phyloP scores from a whole-genome alignment of 2,797 vertebrate genomes.

The Fistularia commersonii region DNA sequence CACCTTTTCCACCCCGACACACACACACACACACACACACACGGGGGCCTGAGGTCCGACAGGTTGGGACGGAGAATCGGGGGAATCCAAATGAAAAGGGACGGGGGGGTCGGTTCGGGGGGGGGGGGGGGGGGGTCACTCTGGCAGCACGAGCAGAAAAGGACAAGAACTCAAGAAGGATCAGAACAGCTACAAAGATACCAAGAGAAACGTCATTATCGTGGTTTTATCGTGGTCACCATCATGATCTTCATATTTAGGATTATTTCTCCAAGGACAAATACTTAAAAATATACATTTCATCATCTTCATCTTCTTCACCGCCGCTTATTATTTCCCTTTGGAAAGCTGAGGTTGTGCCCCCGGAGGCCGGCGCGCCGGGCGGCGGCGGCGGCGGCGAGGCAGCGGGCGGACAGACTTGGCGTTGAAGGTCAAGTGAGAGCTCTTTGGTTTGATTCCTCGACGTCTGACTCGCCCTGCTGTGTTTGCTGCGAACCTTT shows the following conservation, averaged over 20 bases:
- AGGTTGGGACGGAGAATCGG: slow-evolving; percentile 43
- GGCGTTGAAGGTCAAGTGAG: slow-evolving; percentile 62
- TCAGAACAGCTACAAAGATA: slow-evolving; percentile 79
- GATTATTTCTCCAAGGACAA: slow-evolving; percentile 81
- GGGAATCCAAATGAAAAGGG: slow-evolving; percentile 34
- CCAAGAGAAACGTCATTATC: slow-evolving; percentile 76
- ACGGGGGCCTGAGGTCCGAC: slow-evolving; percentile 45
- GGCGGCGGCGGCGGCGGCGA: slow-evolving; percentile 16
- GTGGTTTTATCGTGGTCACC: slow-evolving; percentile 55
- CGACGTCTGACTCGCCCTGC: slow-evolving; percentile 71
- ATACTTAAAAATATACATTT: slow-evolving; percentile 91
- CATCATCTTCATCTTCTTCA: slow-evolving; percentile 72
- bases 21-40: slow-evolving; percentile 16
- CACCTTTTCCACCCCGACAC: too few species aligned
- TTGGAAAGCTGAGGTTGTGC: slow-evolving; percentile 85
- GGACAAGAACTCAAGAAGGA: slow-evolving; percentile 71
- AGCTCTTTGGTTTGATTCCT: slow-evolving; percentile 82
- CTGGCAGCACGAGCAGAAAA: slow-evolving; percentile 71
- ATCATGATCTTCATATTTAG: slow-evolving; percentile 70
- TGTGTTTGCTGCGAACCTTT: slow-evolving; percentile 75
- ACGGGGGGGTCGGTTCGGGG: background rate
- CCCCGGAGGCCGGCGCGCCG: slow-evolving; percentile 68
- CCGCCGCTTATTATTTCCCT: slow-evolving; percentile 78
- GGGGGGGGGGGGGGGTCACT: slow-evolving; percentile 25
- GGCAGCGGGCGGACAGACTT: slow-evolving; percentile 1